Evolutionary conservation across 2,888 invertebrate genomes (phyloP), one percentile per base, ranked within the genome.

Genomic region (Coecobrya sp.): DNA sequence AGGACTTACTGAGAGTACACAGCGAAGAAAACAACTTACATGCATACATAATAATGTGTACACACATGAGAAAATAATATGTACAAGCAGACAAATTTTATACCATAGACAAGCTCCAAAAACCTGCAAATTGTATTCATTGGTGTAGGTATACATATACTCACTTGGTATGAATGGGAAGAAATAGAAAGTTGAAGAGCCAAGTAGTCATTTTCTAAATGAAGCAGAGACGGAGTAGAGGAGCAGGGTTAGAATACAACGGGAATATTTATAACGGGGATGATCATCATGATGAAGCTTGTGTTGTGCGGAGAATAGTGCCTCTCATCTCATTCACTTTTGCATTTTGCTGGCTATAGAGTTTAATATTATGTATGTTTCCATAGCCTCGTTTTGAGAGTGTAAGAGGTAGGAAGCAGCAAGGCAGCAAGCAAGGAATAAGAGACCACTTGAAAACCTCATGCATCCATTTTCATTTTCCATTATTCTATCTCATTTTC

Each of bases 181-280:
- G 30, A 16, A 73, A 52, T 62, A 45, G 55, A 86, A 86, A 86
- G 73, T 73, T 86, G 86, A 86, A 86, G 86, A 86, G 59, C 36
- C 70, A 86, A 86, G 86, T 73, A 86, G 86, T 86, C 86, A 86
- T 86, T 86, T 86, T 86, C 86, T 86, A 86, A 86, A 86, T 86
- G 86, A 86, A 86, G 86, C 86, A 73, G 55, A 86, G 52, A 27
- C 36, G 55, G 30, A 85, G 30, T 3, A 19, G 45, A 22, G 52
- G 82, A 16, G 5, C 13, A 27, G 19, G 27, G 19, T 13, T n/a
- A 68, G 68, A 68, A 68, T 30, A 68, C 16, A 27, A 7, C 27
- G 27, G 13, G 68, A 27, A 68, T 19, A 65, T 62, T 62, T 62
- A 62, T 22, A 65, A 11, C 59, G 1, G 22, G 1, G 59, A n/a